These are phyloP conservation scores for Bubalus kerabau DNA, from an alignment of 2,113 vertebrate genomes.

Conservation along the genomic window DNA sequence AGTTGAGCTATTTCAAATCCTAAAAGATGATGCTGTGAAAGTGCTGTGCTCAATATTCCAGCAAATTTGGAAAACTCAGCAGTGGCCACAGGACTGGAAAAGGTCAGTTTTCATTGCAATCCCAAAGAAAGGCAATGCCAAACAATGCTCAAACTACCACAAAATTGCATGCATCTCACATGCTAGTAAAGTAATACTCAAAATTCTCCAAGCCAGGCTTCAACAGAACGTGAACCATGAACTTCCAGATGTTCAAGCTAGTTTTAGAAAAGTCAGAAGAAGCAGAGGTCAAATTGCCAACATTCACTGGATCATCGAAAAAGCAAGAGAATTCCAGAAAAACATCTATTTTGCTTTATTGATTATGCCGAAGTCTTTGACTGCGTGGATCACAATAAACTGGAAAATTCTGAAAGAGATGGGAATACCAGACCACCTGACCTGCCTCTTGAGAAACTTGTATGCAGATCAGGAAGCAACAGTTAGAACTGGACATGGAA, in stretches of 20 bases:
- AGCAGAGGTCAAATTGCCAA: not conserved
- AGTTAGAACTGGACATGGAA: not conserved
- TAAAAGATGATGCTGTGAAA: not conserved
- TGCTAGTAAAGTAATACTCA: not conserved
- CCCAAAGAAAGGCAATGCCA: not conserved
- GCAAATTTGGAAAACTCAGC: not conserved
- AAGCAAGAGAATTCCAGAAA: not conserved
- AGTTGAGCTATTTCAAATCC: not conserved
- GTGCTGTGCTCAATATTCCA: not conserved
- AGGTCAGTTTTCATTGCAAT: not conserved
- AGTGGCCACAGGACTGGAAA: not conserved
- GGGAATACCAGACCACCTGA: not conserved
- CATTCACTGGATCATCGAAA: rapidly evolving
- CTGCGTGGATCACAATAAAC: not conserved
- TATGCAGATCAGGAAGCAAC: not conserved
- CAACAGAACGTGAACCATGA: rapidly evolving
- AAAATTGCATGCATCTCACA: not conserved
- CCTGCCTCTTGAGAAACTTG: not conserved
- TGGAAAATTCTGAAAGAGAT: not conserved
- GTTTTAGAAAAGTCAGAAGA: not conserved
- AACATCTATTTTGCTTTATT: not conserved
- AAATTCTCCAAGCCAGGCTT: not conserved
- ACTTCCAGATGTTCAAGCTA: not conserved
- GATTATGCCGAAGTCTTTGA: not conserved
- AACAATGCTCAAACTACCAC: not conserved